Conservation (phyloP, 2,113 vertebrate species). For the Catharus minimus region DNA sequence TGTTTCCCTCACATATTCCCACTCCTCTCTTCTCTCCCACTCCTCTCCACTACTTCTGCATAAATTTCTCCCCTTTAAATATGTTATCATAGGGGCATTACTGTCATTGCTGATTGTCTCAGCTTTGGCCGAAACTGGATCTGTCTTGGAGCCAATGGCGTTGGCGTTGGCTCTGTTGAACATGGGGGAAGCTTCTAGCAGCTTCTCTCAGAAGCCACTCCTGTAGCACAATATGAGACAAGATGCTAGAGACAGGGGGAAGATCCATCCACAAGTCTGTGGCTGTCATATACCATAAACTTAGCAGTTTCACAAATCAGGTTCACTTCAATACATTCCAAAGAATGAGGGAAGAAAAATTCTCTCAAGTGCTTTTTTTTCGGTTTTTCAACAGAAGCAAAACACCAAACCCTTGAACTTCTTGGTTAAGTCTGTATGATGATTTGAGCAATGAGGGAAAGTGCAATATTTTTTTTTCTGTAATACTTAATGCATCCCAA, state of each 20-base stretch:
- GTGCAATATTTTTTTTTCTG: background rate
- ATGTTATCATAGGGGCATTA: background rate
- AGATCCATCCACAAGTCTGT: background rate
- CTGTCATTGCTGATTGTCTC: background rate
- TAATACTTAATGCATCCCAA: background rate
- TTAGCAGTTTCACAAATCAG: background rate
- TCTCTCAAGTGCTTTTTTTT: background rate
- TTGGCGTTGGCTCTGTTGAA: background rate
- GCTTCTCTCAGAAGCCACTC: background rate
- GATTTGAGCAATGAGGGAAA: background rate
- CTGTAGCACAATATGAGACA: background rate
- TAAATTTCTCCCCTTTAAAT: background rate
- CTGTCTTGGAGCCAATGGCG: background rate
- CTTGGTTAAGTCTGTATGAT: background rate
- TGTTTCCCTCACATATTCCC: background rate
- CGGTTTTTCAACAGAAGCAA: background rate
- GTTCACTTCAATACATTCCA: background rate
- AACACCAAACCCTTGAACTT: background rate
- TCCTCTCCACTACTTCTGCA: background rate
- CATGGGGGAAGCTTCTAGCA: background rate
- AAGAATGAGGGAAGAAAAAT: background rate
- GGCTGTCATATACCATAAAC: background rate
- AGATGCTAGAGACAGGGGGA: background rate
- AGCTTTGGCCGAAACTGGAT: background rate
- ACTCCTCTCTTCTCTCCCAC: background rate